phyloP scores from a whole-genome alignment of 2,797 vertebrate species.

The Smutsia gigantea region DNA sequence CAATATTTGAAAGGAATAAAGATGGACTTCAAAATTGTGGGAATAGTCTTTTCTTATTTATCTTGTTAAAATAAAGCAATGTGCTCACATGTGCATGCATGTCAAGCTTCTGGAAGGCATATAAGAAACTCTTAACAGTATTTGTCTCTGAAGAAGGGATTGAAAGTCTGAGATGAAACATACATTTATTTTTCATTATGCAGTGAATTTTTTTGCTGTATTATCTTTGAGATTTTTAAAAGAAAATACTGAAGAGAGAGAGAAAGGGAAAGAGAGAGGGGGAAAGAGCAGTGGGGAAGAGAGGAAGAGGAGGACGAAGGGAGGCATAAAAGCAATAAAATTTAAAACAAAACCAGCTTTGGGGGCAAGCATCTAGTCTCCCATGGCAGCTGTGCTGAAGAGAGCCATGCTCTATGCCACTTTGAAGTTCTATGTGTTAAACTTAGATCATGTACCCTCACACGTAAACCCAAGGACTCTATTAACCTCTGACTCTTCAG shows the following conservation, averaged over 20 bases:
- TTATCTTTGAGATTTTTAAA: constrained; percentile 26
- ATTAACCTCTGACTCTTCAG: neutral
- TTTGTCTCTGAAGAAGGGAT: neutral
- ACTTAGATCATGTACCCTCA: neutral
- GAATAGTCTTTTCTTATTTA: neutral
- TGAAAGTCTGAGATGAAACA: constrained; percentile 16
- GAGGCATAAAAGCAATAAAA: neutral
- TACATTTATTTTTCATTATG: constrained; percentile 22
- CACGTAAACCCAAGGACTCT: neutral
- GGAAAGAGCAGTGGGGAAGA: no score
- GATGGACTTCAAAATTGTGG: neutral
- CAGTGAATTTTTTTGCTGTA: neutral
- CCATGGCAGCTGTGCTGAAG: neutral
- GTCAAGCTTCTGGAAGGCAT: neutral
- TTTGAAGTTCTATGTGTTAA: neutral
- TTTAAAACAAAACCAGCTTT: constrained; percentile 12
- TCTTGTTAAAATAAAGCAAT: neutral
- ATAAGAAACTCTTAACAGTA: neutral
- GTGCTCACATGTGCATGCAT: neutral
- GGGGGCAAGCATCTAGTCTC: neutral
- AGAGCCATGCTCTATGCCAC: neutral
- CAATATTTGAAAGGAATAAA: neutral
- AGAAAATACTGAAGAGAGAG: neutral
- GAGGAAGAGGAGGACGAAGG: no score
- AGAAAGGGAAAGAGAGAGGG: neutral